Evolutionary conservation across 2,888 invertebrate genomes (phyloP).

Genomic region (Griposia aprilina): DNA sequence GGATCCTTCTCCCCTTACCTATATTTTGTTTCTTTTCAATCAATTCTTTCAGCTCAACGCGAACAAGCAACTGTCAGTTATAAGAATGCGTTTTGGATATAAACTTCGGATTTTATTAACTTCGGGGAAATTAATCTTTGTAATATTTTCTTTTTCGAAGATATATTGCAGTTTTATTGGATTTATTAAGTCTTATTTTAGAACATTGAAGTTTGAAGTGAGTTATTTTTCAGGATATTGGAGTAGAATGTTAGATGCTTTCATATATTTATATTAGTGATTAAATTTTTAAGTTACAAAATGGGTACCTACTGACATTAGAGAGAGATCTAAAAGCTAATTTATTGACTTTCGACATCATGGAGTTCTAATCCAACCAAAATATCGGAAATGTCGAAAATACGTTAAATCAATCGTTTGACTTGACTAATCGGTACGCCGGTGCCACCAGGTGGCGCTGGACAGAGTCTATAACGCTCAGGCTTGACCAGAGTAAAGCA

Average conservation of each 20-base stretch:
- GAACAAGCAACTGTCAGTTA: conserved; percentile 66
- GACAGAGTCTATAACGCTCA: too few relatives aligned
- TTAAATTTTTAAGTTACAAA: background rate
- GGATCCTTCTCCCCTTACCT: conserved; percentile 72
- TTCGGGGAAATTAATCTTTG: conserved; percentile 39
- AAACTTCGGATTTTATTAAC: conserved; percentile 47
- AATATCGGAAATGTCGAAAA: too few relatives aligned
- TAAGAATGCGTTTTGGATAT: conserved; percentile 52
- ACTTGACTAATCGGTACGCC: too few relatives aligned
- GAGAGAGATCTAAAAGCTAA: background rate
- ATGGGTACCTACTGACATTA: background rate
- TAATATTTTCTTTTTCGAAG: conserved; percentile 19
- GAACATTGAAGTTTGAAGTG: background rate
- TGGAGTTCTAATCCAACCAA: background rate
- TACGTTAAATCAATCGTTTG: too few relatives aligned
- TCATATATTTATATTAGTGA: background rate
- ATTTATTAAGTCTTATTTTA: background rate
- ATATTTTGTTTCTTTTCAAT: conserved; percentile 81
- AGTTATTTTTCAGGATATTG: conserved; percentile 7
- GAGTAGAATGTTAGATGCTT: background rate
- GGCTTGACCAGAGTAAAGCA: too few relatives aligned
- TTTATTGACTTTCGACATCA: background rate
- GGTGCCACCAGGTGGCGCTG: too few relatives aligned
- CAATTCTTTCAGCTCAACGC: conserved; percentile 58
- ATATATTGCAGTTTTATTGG: conserved; percentile 21